A percentile compares a stretch with the other conserved stretches of the same genome.
phyloP scores from a whole-genome alignment of 2,888 invertebrate species.

The Melanargia galathea region DNA sequence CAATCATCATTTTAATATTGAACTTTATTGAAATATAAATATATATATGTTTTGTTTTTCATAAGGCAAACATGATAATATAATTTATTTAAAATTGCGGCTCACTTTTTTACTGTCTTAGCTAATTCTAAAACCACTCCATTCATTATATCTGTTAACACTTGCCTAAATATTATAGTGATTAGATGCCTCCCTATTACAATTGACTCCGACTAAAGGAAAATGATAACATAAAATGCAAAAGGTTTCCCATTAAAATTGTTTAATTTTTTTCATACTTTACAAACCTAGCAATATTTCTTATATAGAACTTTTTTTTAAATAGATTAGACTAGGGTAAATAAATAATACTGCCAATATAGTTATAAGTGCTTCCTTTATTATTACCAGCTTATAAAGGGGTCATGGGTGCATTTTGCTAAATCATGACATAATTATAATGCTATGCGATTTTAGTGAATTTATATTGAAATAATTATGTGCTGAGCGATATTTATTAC shows the following conservation, averaged over 20 bases:
- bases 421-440: constrained; percentile 30
- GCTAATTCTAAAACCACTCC: neutral
- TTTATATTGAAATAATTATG: constrained; percentile 33
- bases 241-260: constrained; percentile 1
- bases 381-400: constrained; percentile 43
- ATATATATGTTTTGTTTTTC: neutral
- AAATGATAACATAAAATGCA: neutral
- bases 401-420: constrained; percentile 42
- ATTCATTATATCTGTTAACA: neutral
- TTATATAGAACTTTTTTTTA: constrained; percentile 31
- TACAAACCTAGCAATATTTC: constrained; percentile 23
- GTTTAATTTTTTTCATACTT: neutral
- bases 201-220: neutral
- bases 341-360: constrained; percentile 59
- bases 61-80: neutral
- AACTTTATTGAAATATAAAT: constrained; percentile 22
- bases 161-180: neutral
- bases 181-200: neutral
- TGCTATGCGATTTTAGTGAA: constrained; percentile 46
- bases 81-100: neutral
- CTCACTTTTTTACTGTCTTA: neutral
- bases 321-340: constrained; percentile 42
- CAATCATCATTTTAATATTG: constrained; percentile 21
- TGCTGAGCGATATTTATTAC: constrained; percentile 36
- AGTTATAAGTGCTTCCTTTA: constrained; percentile 60